phyloP scores from a whole-genome alignment of 1,140 invertebrate species.

The Formica exsecta region DNA sequence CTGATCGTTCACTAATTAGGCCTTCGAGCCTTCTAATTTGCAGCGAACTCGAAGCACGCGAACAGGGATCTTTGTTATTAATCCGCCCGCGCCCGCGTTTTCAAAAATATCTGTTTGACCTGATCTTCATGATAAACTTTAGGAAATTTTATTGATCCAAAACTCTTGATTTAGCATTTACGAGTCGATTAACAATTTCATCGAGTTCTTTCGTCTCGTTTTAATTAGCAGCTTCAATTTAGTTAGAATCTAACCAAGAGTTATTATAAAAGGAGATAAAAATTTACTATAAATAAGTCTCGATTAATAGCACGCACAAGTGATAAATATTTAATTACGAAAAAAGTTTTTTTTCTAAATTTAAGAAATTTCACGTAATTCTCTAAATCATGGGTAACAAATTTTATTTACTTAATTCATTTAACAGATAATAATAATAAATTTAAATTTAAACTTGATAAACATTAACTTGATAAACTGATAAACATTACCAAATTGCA shows the following conservation, averaged over 20 bases:
- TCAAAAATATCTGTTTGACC: slow-evolving; percentile 30
- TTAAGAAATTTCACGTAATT: neutral
- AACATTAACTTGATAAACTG: neutral
- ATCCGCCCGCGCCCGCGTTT: slow-evolving; percentile 22
- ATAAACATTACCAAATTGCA: neutral
- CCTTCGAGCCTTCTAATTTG: slow-evolving; percentile 52
- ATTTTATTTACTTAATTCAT: neutral
- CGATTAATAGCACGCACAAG: neutral
- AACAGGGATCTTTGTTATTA: slow-evolving; percentile 50
- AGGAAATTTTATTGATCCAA: neutral
- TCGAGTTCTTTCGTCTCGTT: neutral
- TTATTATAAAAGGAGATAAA: neutral
- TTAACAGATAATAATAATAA: neutral
- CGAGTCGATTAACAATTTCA: neutral
- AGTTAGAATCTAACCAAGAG: slow-evolving; percentile 1
- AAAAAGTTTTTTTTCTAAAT: neutral
- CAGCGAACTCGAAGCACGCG: slow-evolving; percentile 37
- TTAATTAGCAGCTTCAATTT: slow-evolving; percentile 12
- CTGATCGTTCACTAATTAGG: slow-evolving; percentile 48
- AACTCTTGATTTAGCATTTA: slow-evolving; percentile 12
- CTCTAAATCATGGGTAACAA: neutral
- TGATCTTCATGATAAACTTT: slow-evolving; percentile 27
- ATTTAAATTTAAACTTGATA: neutral
- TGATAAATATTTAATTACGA: neutral
- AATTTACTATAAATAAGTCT: neutral